A percentile compares a stretch with the other conserved stretches of the same genome.
These are phyloP conservation scores for Arrhamphus sclerolepis DNA, from an alignment of 2,797 vertebrate genomes.

Conservation along the genomic window DNA sequence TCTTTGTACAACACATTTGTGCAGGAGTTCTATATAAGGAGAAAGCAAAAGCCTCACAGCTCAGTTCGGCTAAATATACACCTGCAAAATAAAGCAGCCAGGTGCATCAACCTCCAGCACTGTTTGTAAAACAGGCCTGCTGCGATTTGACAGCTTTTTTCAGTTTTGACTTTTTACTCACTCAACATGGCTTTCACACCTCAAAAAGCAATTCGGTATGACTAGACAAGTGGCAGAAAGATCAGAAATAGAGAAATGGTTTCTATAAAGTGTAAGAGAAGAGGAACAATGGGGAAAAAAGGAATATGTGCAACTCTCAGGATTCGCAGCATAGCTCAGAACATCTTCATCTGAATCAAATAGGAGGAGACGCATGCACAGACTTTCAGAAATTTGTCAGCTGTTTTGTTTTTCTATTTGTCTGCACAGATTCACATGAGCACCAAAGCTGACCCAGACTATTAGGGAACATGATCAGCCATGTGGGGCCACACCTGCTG, in stretches of 20 bases:
- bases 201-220: slow-evolving; percentile 13
- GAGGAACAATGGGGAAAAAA: slow-evolving; percentile 8
- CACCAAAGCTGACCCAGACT: neutral
- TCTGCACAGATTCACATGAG: slow-evolving; percentile 7
- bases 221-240: slow-evolving; percentile 10
- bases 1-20: neutral
- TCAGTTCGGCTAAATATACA: slow-evolving; percentile 20
- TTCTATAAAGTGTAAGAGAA: neutral
- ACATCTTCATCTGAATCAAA: slow-evolving; percentile 6
- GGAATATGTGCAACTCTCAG: neutral
- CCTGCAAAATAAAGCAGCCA: slow-evolving; percentile 20
- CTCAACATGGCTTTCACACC: slow-evolving; percentile 19
- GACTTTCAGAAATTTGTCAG: slow-evolving; percentile 24
- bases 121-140: slow-evolving; percentile 21
- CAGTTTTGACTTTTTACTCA: slow-evolving; percentile 22
- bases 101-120: slow-evolving; percentile 20
- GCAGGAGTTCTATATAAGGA: slow-evolving; percentile 2
- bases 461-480: slow-evolving; percentile 42
- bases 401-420: slow-evolving; percentile 15
- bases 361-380: neutral
- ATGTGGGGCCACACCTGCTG: slow-evolving; percentile 32
- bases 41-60: slow-evolving; percentile 31
- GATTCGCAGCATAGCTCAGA: slow-evolving; percentile 2
- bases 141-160: slow-evolving; percentile 34
- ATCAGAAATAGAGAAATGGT: slow-evolving; percentile 23